Evolutionary conservation across 2,888 invertebrate genomes (phyloP), one percentile per base, ranked within the genome.

Genomic region (Callosobruchus maculatus): DNA sequence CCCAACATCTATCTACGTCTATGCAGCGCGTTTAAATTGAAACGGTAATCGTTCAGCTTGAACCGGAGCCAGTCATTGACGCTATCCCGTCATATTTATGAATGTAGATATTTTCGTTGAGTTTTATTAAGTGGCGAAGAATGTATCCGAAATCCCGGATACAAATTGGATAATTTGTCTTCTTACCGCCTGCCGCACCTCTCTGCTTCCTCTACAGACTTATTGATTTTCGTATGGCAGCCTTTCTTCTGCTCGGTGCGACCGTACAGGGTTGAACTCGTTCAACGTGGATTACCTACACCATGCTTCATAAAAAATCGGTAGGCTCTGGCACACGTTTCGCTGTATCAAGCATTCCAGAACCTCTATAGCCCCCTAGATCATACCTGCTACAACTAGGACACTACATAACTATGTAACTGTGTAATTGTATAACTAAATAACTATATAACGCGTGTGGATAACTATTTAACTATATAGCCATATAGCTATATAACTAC

Each of bases 81-180:
- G 68, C 21, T 20, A 21, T 20, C 9, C 22, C 31, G 22, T 76
- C 78, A 77, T 73, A 75, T 78, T 77, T 77, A 75, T 73, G 77
- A 71, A 70, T 71, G 67, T 71, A 73, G 74, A 77, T 77, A 74
- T 76, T 78, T 70, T 76, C 74, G 71, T 75, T 72, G 73, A 80
- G 80, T 83, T 83, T 83, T 83, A 84, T 84, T 83, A 83, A 84
- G 82, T 82, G 82, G 80, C 79, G 78, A 74, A 78, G 82, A 82
- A 84, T 82, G 80, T 83, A 82, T 83, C 81, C 80, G 80, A 82
- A 80, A 82, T 81, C 81, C 79, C 76, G 81, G 79, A 82, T 83
- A 83, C 83, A 84, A 84, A 84, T 85, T 84, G 84, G 82, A 82
- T 82, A 82, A 84, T 85, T 84, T 84, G 82, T 84, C 84, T 82